Base-by-base conservation (phyloP, 92 coral and sea anemone genomes). In the Palythoa grandiflora region DNA sequence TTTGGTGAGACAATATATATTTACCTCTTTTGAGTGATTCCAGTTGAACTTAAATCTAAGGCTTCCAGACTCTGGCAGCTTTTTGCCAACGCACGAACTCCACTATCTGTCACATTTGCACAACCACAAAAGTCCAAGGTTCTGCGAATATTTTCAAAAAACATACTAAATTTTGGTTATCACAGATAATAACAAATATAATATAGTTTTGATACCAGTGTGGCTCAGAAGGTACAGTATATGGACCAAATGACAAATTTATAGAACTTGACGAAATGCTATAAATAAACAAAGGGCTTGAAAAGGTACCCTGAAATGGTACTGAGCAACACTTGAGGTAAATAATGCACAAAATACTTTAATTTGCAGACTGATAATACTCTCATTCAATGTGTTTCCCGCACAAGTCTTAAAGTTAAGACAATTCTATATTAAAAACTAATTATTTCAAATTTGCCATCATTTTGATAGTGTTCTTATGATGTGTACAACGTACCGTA, bases 61-160 rank as follows among this genome's bases (percentile, higher is more conserved):
- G 88, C 66, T 39, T 97, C 96, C 77, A 97, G 90, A 78, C 96
- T 89, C 68, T 88, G 92, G 50, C 99, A 97, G 71, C 91, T 83
- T 16, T 87, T 92, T 51, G 99, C 97, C 68, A 97, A 90, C 10
- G 98, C 98, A 71, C 98, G 94, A 4, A 95, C 96, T 1, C 99
- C 99, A 68, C 89, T 91, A 71, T 97, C 99, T n/a, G 93, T 97
- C 28, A 97, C 94, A 39, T 89, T 94, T 60, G 92, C 92, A 91
- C 99, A 97, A 19, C 99, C 99, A 83, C 99, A 97, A 75, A 97
- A 93, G 88, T 97, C 99, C 63, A 97, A 92, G 71, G 95, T 94
- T 83, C 99, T 97, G 84, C 28, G 70, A 88, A 39, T 19, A 17
- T 16, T 35, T 9, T 35, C 36, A 70, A 15, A 14, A 70, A 38